Percentiles rank a stretch among this genome's conserved stretches.
Conservation (phyloP, 2,113 vertebrate species). For the Aspidoscelis tigris region DNA sequence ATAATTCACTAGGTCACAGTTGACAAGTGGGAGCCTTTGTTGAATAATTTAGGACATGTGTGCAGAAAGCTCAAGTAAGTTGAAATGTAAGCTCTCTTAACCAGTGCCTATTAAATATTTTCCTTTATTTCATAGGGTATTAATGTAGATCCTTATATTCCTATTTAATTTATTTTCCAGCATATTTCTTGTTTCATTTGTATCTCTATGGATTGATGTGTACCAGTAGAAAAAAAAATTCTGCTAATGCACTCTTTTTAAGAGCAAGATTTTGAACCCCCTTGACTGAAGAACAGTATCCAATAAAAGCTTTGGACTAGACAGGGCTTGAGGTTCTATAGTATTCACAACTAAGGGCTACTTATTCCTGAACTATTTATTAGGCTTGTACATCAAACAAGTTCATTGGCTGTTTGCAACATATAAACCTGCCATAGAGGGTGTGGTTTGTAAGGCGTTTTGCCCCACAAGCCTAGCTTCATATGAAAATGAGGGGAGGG, state of each 20-base stretch:
- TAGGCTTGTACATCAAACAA: too few relatives aligned
- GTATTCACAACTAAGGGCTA: not conserved
- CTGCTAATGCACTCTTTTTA: not conserved
- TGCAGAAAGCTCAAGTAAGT: conserved; percentile 98
- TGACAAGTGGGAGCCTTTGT: conserved; percentile 97
- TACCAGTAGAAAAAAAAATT: not conserved
- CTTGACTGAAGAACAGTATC: not conserved
- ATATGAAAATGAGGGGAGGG: too few relatives aligned
- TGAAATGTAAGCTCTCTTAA: not conserved
- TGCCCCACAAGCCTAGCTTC: too few relatives aligned
- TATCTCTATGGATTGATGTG: too few relatives aligned
- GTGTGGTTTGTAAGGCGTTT: too few relatives aligned
- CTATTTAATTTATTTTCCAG: not conserved
- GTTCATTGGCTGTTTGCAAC: too few relatives aligned
- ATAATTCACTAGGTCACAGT: conserved; percentile 89
- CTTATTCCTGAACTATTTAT: not conserved
- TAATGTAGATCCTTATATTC: not conserved
- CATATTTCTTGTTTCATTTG: not conserved
- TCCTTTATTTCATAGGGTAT: not conserved
- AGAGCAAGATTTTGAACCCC: not conserved
- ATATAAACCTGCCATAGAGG: too few relatives aligned
- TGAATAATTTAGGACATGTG: conserved; percentile 97
- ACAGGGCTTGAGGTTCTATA: not conserved
- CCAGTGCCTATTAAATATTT: not conserved
- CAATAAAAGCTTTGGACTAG: not conserved